Percentiles rank a stretch among this genome's conserved stretches.
phyloP scores from a whole-genome alignment of 2,797 vertebrate species.

The Leptoclinus maculatus region DNA sequence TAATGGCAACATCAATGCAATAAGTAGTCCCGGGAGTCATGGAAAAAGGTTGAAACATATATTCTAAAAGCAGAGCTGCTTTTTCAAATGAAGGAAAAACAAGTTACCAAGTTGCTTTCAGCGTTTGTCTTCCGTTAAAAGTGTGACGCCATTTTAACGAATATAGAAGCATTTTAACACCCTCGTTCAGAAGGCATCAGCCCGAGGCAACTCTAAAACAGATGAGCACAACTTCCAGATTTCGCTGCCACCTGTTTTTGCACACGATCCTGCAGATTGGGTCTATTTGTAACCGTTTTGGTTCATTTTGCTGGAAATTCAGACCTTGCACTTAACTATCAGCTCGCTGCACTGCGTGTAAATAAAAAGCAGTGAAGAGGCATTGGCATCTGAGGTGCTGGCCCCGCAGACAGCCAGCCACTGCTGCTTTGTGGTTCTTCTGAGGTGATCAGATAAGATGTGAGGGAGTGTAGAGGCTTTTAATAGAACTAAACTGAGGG shows the following conservation, averaged over 20 bases:
- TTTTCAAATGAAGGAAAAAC: neutral
- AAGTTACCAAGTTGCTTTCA: neutral
- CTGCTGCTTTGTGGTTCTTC: constrained; percentile 13
- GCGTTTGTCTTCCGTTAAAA: neutral
- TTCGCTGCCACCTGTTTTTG: constrained; percentile 21
- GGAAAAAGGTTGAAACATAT: neutral
- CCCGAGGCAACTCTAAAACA: constrained; percentile 10
- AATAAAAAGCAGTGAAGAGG: neutral
- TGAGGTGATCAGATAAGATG: constrained; percentile 22
- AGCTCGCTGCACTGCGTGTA: neutral
- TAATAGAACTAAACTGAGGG: neutral
- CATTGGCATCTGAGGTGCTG: neutral
- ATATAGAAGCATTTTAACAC: neutral
- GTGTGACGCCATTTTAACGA: neutral
- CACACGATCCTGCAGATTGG: neutral
- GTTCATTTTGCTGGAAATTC: neutral
- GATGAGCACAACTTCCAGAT: constrained; percentile 8
- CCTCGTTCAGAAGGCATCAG: constrained; percentile 3
- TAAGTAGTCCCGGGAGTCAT: too few species aligned
- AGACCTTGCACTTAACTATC: neutral
- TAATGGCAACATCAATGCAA: too few species aligned
- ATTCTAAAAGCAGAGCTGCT: neutral
- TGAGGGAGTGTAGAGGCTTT: constrained; percentile 4
- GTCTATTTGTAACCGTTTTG: neutral
- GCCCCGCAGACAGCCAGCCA: neutral